Conservation (phyloP, 2,797 vertebrate species). For the Amblyopsis hoosieri region DNA sequence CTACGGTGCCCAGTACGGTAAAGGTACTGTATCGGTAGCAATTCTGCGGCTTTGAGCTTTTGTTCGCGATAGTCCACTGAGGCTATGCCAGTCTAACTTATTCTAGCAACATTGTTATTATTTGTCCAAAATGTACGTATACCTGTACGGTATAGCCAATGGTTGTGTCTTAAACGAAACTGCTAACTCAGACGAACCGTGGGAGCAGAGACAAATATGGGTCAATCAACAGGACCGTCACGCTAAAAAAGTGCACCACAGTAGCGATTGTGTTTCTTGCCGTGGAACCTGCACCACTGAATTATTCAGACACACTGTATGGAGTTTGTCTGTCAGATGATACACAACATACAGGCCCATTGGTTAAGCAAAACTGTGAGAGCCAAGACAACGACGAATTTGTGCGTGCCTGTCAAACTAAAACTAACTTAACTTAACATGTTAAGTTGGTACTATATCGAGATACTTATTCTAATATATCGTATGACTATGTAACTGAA, state of each 20-base stretch:
- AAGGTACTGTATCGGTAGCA: background rate
- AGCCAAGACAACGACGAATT: constrained; percentile 17
- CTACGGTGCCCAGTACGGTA: constrained; percentile 18
- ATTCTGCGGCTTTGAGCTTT: constrained; percentile 54
- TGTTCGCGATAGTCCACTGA: constrained; percentile 15
- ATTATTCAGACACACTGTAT: constrained; percentile 70
- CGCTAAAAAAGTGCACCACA: constrained; percentile 39
- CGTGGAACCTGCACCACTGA: constrained; percentile 60
- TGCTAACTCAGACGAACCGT: background rate
- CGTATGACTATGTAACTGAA: too few relatives aligned
- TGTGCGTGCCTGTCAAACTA: constrained; percentile 5
- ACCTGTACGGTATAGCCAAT: too few relatives aligned
- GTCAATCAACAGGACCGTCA: constrained; percentile 55
- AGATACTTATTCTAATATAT: too few relatives aligned
- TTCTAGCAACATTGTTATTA: background rate
- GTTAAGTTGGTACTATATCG: background rate
- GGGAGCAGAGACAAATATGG: constrained; percentile 36
- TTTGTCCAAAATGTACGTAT: background rate
- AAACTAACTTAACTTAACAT: constrained; percentile 17
- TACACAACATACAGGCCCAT: constrained; percentile 53
- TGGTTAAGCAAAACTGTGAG: constrained; percentile 26
- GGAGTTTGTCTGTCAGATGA: constrained; percentile 60
- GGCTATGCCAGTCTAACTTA: constrained; percentile 14
- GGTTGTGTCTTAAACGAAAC: background rate
- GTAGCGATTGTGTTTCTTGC: constrained; percentile 71